Percentiles rank a stretch among this genome's conserved stretches.
These are phyloP conservation scores for Grammomys dolichurus DNA, from an alignment of 2,113 vertebrate genomes.

Conservation along the genomic window DNA sequence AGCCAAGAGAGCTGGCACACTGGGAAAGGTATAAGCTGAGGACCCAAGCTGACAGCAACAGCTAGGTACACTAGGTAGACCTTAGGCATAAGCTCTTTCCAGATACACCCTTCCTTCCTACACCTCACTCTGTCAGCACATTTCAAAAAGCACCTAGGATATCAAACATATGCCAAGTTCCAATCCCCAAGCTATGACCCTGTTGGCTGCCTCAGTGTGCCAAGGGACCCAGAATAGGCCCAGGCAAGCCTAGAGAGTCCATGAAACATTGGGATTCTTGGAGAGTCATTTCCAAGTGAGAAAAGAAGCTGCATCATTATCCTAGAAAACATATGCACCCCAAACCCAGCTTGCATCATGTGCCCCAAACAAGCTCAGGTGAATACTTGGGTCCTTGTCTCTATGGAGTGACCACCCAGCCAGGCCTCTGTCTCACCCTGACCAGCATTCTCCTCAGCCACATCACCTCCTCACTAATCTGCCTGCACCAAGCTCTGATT, in stretches of 20 bases:
- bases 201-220: background rate
- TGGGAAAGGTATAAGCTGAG: background rate
- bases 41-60: background rate
- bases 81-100: background rate
- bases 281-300: background rate
- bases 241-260: background rate
- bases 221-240: background rate
- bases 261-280: background rate
- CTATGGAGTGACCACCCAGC: background rate
- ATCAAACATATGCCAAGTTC: background rate
- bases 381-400: fast-evolving
- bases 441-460: background rate
- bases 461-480: background rate
- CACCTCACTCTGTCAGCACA: fast-evolving
- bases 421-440: background rate
- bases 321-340: background rate
- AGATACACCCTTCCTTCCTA: background rate
- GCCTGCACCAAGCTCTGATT: background rate
- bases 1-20: background rate
- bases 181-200: background rate
- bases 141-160: background rate
- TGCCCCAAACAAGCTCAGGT: fast-evolving
- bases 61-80: background rate
- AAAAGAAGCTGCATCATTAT: fast-evolving
- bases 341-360: fast-evolving